Evolutionary conservation across 92 coral and sea anemone genomes (phyloP), one percentile per base, ranked within the genome.

Genomic region (Anthopleura xanthogrammica): DNA sequence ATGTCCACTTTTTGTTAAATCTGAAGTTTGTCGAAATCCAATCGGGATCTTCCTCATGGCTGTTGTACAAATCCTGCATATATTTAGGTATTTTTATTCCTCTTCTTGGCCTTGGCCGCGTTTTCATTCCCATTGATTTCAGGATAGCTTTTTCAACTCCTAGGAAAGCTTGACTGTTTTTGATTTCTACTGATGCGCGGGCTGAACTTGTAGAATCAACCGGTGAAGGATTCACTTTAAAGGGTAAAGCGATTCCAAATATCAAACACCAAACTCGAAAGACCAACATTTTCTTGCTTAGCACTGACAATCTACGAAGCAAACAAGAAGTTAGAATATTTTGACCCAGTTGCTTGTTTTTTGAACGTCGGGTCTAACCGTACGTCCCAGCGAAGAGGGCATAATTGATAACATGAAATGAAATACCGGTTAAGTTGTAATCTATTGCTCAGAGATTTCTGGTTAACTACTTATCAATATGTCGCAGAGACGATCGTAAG

Each of bases 1-100:
- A 85, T 66, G 95, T 94, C 95, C 97, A 91, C 77, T 86, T 86
- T 83, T 91, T 91, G 65, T 84, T 79, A 80, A 92, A 88, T 68
- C 90, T 93, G 43, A 97, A 90, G 83, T 94, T 92, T 71, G 98
- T 97, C 12, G 98, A 91, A 36, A 88, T 84, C 91, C 94, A 97
- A 39, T 97, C 96, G 6, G 94, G 95, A 81, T 97, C 92, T 13
- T 84, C 87, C 80, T 78, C 75, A 77, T 92, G 92, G 62, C 92
- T 94, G 75, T 97, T 73, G 68, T 94, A 97, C 83, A 97, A 83
- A 70, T 97, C 99, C 77, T 55, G 54, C 90, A 97, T 92, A 60
- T 92, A 91, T 78, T 87, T 91, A 10, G 99, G 99, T n/a, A 97
- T 89, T 60, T 80, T 88, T 7, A 86, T 57, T 46, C 87, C 85